These are phyloP conservation scores for Cyphomyrmex costatus DNA, from an alignment of 1,140 invertebrate species.

Conservation along the genomic window DNA sequence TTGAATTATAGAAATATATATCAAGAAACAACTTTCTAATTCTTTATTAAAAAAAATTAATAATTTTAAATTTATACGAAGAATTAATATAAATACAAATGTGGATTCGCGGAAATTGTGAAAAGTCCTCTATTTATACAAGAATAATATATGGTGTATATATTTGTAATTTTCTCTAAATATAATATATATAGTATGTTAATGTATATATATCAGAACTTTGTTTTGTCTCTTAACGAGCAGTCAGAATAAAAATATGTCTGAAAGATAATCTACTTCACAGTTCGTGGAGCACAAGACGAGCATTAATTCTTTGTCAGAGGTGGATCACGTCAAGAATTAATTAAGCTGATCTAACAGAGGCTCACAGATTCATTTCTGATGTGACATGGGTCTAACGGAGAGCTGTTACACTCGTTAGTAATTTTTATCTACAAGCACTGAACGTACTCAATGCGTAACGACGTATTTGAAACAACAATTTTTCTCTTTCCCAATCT, in stretches of 20 bases:
- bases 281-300: background rate
- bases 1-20: slow-evolving; percentile 24
- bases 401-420: background rate
- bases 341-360: background rate
- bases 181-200: slow-evolving; percentile 67
- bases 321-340: background rate
- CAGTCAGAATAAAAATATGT: slow-evolving; percentile 74
- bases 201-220: slow-evolving; percentile 74
- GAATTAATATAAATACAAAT: background rate
- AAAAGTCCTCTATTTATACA: slow-evolving; percentile 18
- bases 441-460: slow-evolving; percentile 13
- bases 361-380: background rate
- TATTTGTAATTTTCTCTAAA: slow-evolving; percentile 37
- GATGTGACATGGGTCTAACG: slow-evolving; percentile 1
- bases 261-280: slow-evolving; percentile 64
- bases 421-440: slow-evolving; percentile 19
- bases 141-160: slow-evolving; percentile 48
- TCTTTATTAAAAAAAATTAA: background rate
- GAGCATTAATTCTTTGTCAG: background rate
- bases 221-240: slow-evolving; percentile 70
- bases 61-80: slow-evolving; percentile 4
- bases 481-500: background rate
- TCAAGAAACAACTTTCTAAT: background rate
- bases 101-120: slow-evolving; percentile 1
- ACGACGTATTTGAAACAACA: slow-evolving; percentile 16